Evolutionary conservation across 2,888 invertebrate genomes (phyloP), one percentile per base, ranked within the genome.

Genomic region (Plagiodera versicolora): DNA sequence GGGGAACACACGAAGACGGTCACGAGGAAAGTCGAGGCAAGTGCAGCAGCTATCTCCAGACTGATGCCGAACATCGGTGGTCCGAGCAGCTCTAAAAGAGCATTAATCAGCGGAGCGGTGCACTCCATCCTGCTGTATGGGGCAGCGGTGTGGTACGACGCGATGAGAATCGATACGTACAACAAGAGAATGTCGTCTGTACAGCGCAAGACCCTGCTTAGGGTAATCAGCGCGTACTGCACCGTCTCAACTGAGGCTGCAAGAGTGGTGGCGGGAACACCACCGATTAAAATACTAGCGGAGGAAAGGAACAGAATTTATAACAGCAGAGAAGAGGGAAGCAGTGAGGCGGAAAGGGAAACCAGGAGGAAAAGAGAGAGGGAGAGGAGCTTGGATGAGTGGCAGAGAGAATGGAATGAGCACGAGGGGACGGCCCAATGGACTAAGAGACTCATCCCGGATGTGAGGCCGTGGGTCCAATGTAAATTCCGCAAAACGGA

Each of bases 61-160:
- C 47, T 59, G 10, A 56, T 59, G 16, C 54, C 48, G 5, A 54
- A 48, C 18, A 32, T 20, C 5, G 35, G 54, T 2, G 54, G 45
- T 8, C 19, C 24, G 18, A 32, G 54, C n/a, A 14, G n/a, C 5
- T n/a, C 3, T 5, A 47, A 20, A n/a, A 47, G 54, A 18, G 28
- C n/a, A 20, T 8, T 35, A 5, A 17, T 53, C 6, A 18, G 30
- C 6, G 39, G 32, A 5, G 60, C 46, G 20, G 48, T 56, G 0
- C 32, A 50, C 2, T 55, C 60, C 2, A 24, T 48, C 5, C 17
- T 56, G 6, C 20, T 60, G 24, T 60, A 56, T 20, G 60, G 44
- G 6, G 60, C 50, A 14, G 50, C 49, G 11, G 32, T 56, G 14
- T 56, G 60, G 46, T 2, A 6, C n/a, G 30, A 30, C n/a, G 55